These are phyloP conservation scores for Pseudococcus longispinus DNA, from an alignment of 2,888 invertebrate species.

Conservation along the genomic window DNA sequence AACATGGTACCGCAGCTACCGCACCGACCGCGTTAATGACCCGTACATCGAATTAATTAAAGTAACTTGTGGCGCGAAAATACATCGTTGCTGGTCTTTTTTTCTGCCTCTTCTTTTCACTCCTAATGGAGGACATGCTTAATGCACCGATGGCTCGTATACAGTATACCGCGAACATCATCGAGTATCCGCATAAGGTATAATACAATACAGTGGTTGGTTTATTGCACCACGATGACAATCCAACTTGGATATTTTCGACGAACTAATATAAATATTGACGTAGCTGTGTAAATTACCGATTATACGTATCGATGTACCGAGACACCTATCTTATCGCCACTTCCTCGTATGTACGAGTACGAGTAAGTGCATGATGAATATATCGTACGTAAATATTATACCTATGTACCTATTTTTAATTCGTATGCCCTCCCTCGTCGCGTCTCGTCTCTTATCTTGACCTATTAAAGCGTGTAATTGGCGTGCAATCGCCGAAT, in stretches of 20 bases:
- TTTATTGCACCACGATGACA: conserved; percentile 2
- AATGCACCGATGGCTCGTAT: not conserved
- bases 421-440: not conserved
- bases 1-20: not conserved
- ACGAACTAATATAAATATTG: not conserved
- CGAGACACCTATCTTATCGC: not conserved
- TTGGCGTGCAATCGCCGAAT: not conserved
- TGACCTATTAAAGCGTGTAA: not conserved
- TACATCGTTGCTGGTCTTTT: not conserved
- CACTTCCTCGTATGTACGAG: not conserved
- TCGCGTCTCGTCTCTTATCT: not conserved
- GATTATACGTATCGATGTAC: not conserved
- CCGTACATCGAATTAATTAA: conserved; percentile 28
- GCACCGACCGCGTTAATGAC: not conserved
- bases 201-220: not conserved
- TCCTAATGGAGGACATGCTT: not conserved
- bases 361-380: too few species aligned
- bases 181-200: not conserved
- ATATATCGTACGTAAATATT: not conserved
- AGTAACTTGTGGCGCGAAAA: conserved; percentile 15
- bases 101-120: too few species aligned
- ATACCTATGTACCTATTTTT: not conserved
- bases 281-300: conserved; percentile 31
- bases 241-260: not conserved
- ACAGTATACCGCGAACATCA: too few species aligned